Evolutionary conservation across 37 sponge, comb jelly and placozoan species (phyloP), one percentile per base, ranked within the genome.

Genomic region (Aplysina aerophoba): DNA sequence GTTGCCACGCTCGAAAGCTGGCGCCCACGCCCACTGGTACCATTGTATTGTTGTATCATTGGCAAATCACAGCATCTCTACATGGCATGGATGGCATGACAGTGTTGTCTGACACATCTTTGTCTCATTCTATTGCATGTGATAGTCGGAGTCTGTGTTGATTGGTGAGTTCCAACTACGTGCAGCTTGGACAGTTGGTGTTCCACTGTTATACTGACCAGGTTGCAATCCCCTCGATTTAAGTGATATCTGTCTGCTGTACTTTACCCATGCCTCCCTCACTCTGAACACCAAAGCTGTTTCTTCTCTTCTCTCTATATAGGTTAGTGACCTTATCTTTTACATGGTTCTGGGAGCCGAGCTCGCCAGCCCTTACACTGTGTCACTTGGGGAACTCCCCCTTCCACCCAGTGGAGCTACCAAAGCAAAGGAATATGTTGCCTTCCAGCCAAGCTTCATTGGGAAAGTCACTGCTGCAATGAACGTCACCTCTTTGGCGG

Each of bases 321-420:
- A 89, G 90, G n/a, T 89, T 12, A 69, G 44, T 75, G 61, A 57
- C 21, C 40, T 55, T 19, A 85, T 88, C 6, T 94, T 89, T 85
- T 88, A 91, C 82, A 83, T 82, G 28, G 25, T 94, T 25, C 58
- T 94, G 27, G 91, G 87, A 59, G 95, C 86, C 13, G 88, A 91
- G 15, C 25, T 92, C 36, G 30, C 41, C 55, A n/a, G 20, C 17
- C 55, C 30, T 30, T 91, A 89, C 59, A 13, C 55, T 16, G 19
- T 91, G 20, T 21, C 35, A n/a, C 61, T 87, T 22, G 55, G 25
- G 33, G 95, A 94, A 0, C 82, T 94, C 17, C 90, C 87, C n/a
- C 58, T 86, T 15, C 66, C 85, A 13, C 69, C 69, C 37, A 24
- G 50, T 36, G 78, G n/a, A 14, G 37, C 54, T 36, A 36, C 44